Percentiles rank a stretch among this genome's conserved stretches.
Evolutionary conservation across 1,140 invertebrate species (phyloP).

Genomic region (Palaemon carinicauda): DNA sequence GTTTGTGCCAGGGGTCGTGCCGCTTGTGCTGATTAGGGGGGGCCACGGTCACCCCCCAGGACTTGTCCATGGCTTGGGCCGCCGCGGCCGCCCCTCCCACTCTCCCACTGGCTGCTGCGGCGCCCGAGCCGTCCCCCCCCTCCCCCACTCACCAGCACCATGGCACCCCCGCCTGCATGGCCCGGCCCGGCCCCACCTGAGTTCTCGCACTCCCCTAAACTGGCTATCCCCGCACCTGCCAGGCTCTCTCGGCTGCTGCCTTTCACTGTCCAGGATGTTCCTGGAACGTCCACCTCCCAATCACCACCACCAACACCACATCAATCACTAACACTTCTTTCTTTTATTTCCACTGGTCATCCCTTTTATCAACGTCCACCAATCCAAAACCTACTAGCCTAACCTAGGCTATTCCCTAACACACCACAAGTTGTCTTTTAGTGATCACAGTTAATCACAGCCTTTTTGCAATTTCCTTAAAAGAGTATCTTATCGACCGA

Average conservation of each 20-base stretch:
- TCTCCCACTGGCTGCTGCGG: conserved; percentile 48
- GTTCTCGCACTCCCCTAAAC: conserved; percentile 44
- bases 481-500: no score
- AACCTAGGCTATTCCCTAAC: no score
- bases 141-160: conserved; percentile 59
- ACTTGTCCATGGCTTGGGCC: conserved; percentile 60
- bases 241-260: conserved; percentile 25
- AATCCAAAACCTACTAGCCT: background rate
- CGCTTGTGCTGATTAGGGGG: conserved; percentile 60
- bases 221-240: conserved; percentile 53
- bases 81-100: conserved; percentile 42
- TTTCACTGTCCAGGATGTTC: conserved; percentile 21
- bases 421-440: no score
- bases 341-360: no score
- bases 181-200: conserved; percentile 47
- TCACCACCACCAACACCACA: no score
- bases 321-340: no score
- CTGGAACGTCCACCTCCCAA: background rate
- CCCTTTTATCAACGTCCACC: conserved; percentile 29
- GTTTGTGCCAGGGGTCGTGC: conserved; percentile 60
- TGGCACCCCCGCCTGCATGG: conserved; percentile 55
- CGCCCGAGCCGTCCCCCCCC: conserved; percentile 54
- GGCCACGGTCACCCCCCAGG: conserved; percentile 60
- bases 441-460: no score
- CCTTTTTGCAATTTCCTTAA: no score